Base-by-base conservation (phyloP, 2,113 vertebrate genomes). In the Neodontobutis hainanensis region DNA sequence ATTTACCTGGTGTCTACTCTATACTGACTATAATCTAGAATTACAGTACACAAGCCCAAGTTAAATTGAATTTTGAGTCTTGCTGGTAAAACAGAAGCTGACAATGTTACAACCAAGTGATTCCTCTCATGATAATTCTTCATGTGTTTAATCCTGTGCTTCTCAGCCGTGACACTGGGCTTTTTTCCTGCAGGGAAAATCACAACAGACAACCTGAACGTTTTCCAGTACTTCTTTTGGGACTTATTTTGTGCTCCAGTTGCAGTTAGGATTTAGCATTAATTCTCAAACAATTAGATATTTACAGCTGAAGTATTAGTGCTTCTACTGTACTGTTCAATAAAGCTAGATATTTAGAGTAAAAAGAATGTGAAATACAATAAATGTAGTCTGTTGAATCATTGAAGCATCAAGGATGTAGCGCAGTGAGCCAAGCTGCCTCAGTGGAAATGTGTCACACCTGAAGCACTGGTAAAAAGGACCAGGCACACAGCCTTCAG, bases 401-500 rank as follows among this genome's bases (percentile, higher is more conserved):
- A 35, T 35, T 50, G 16, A 5, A 50, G 48, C 48, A 50, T 9
- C 3, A 27, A 27, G 19, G 19, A 27, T 27, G 19, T 27, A 3
- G 19, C 19, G 19, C 19, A 27, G 1, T 27, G 50, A 12, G 10
- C 27, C 32, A 34, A 52, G 11, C 53, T 27, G 66, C 8, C 27
- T 34, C 49, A 6, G 61, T 65, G 61, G 62, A 58, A 55, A 32
- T 12, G 40, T 52, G 44, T 59, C 64, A 52, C 46, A 63, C 49
- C 38, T 5, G 10, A 55, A 42, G 48, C 60, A 63, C 47, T 53
- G 65, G 51, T 74, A 61, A 73, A n/a, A 72, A 47, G 66, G 75
- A 76, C 78, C 81, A 79, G 10, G 50, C 16, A 50, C 36, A 58
- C 44, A 65, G 58, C 42, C 53, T 56, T 44, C 9, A 40, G 52